Evolutionary conservation across 1,140 invertebrate genomes (phyloP).

Genomic region (Drosophila watanabei): DNA sequence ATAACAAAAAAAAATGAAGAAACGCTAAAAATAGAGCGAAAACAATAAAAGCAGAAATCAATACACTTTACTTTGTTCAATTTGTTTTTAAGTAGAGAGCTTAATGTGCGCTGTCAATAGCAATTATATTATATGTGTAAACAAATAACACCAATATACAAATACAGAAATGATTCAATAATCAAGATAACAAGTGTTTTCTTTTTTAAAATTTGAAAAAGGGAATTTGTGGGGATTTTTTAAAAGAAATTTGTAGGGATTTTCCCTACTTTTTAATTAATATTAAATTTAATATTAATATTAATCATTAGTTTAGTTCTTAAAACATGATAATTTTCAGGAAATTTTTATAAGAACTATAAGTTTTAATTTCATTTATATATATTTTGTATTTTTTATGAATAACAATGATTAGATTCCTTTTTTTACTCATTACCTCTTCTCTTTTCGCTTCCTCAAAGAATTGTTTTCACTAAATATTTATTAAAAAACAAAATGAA

Average conservation of each 20-base stretch:
- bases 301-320: no score
- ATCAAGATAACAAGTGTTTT: slow-evolving; percentile 43
- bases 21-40: slow-evolving; percentile 24
- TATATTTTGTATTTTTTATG: neutral
- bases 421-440: no score
- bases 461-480: no score
- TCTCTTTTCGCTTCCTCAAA: no score
- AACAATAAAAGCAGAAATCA: slow-evolving; percentile 35
- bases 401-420: neutral
- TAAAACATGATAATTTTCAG: no score
- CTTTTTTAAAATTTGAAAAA: no score
- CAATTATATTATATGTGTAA: slow-evolving; percentile 65
- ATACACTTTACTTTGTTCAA: slow-evolving; percentile 65
- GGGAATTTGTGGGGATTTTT: no score
- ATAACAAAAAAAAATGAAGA: neutral
- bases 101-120: slow-evolving; percentile 82
- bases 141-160: slow-evolving; percentile 77
- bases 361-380: neutral
- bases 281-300: no score
- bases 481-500: no score
- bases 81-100: slow-evolving; percentile 79
- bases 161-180: slow-evolving; percentile 68
- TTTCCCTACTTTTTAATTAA: no score
- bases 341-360: no score
- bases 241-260: no score